Percentiles rank a stretch among this genome's conserved stretches.
Evolutionary conservation across 2,113 vertebrate genomes (phyloP).

Genomic region (Petroica traversi): DNA sequence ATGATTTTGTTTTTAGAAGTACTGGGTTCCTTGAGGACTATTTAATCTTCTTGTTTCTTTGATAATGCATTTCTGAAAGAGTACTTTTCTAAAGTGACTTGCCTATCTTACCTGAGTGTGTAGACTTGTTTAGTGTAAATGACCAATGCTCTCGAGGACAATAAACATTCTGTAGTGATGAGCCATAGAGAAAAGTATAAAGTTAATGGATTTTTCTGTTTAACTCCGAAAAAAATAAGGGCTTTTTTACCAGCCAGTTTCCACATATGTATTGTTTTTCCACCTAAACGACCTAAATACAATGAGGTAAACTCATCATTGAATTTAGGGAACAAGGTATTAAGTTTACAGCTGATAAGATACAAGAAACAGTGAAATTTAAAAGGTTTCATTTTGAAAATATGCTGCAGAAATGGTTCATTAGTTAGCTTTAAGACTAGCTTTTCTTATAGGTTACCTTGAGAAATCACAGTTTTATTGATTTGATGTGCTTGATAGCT

Average conservation of each 20-base stretch:
- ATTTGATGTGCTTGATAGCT: not conserved
- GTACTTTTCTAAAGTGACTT: not conserved
- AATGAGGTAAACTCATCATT: not conserved
- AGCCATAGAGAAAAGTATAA: not conserved
- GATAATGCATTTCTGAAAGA: not conserved
- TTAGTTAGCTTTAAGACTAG: not conserved
- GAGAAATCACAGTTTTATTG: not conserved
- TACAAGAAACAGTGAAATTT: not conserved
- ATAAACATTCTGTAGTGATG: not conserved
- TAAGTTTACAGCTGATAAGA: not conserved
- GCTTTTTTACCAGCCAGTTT: not conserved
- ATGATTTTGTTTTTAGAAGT: not conserved
- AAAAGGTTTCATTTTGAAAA: not conserved
- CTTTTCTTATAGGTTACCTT: not conserved
- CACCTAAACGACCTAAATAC: not conserved
- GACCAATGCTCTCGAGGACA: not conserved
- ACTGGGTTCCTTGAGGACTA: not conserved
- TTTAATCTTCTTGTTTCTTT: not conserved
- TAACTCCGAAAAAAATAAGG: not conserved
- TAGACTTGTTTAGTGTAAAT: not conserved
- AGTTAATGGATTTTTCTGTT: not conserved
- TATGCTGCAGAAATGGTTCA: not conserved
- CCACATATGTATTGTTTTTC: not conserved
- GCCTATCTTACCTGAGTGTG: not conserved
- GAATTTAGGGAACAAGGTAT: not conserved